Conservation (phyloP, 2,888 invertebrate species). For the Monochamus alternatus region DNA sequence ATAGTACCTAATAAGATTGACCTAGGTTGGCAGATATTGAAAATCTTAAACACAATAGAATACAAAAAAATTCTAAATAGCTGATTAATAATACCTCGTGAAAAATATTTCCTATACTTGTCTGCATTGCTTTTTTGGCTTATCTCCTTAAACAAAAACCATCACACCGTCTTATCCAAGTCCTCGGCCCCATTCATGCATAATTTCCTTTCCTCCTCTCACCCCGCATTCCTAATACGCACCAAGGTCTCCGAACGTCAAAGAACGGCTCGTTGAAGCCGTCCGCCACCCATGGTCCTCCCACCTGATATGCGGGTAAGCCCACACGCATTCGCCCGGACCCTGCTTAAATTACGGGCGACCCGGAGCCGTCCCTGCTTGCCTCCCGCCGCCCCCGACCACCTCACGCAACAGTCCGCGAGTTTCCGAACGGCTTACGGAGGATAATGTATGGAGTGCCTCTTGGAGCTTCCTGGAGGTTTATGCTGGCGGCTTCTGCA, state of each 20-base stretch:
- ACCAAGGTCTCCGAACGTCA: slow-evolving; percentile 5
- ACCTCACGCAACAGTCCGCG: slow-evolving; percentile 22
- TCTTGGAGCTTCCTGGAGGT: neutral
- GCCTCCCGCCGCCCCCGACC: slow-evolving; percentile 27
- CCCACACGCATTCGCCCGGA: slow-evolving; percentile 38
- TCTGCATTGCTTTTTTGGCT: neutral
- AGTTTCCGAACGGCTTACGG: slow-evolving; percentile 22
- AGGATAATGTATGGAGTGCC: slow-evolving; percentile 19
- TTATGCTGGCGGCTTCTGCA: neutral
- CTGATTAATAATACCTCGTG: no score
- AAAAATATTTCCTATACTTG: no score
- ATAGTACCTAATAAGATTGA: no score
- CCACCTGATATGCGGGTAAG: slow-evolving; percentile 39
- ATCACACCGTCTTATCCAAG: neutral
- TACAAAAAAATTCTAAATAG: no score
- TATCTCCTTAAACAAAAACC: neutral
- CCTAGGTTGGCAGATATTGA: no score
- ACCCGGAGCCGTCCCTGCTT: slow-evolving; percentile 35
- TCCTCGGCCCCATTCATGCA: neutral
- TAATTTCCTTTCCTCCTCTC: neutral
- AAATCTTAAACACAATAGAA: no score
- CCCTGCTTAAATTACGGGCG: slow-evolving; percentile 36
- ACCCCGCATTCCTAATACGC: neutral
- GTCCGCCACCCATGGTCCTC: slow-evolving; percentile 36
- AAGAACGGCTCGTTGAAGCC: slow-evolving; percentile 34